Evolutionary conservation across 1,140 invertebrate genomes (phyloP), one percentile per base, ranked within the genome.

Genomic region (Apis dorsata): DNA sequence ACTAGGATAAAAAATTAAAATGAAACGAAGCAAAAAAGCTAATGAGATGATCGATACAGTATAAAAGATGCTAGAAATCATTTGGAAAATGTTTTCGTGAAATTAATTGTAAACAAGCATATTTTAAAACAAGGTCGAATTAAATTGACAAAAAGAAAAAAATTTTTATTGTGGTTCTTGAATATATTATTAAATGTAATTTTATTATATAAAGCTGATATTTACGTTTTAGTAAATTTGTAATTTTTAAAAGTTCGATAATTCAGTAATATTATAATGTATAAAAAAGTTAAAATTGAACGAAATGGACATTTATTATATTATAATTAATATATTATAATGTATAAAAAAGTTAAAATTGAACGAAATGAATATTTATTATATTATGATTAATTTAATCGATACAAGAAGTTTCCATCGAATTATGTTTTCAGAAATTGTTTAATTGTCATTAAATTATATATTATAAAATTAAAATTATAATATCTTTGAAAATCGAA

Each of bases 101-200:
- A 55, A 71, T 55, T 71, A 71, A 71, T 55, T 11, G 8, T 53
- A 71, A 44, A 55, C 24, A 24, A 55, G n/a, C n/a, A 10, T 17
- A 7, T 53, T 71, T 28, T 24, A 4, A 19, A 11, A 9, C 21
- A 51, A 9, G 12, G 1, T 10, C 34, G 34, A n/a, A 0, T 24
- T 15, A n/a, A 51, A 24, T 51, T 10, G 4, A 69, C 15, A 69
- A 70, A 49, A 51, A 66, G 5, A 12, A 51, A 12, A 24, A 70
- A n/a, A 10, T 17, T 21, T 15, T 13, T 24, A 19, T 13, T 19
- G 19, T 17, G 28, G 13, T 10, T 19, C 28, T 15, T 17, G 19
- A 66, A 17, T 66, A 17, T 66, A 15, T 65, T 65, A 66, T 66
- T 66, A 66, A 66, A 34, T 17, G n/a, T 66, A 34, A 66, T 66